Percentiles rank a stretch among this genome's conserved stretches.
Evolutionary conservation across 2,888 invertebrate species (phyloP).

Genomic region (Chironomus riparius): DNA sequence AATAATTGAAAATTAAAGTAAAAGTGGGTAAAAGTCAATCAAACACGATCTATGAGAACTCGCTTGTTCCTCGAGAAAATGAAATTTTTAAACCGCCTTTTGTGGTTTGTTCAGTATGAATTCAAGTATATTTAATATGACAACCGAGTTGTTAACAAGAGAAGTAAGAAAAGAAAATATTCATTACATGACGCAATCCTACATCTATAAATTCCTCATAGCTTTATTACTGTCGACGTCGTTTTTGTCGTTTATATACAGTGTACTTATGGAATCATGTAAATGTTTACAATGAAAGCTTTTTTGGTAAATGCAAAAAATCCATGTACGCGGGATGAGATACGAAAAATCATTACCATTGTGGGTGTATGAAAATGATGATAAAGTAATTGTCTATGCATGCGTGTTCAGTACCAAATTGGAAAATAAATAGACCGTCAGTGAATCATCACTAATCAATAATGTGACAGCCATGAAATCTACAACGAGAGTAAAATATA

Average conservation of each 20-base stretch:
- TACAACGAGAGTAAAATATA: not conserved
- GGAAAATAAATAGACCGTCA: conserved; percentile 21
- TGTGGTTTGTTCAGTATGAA: not conserved
- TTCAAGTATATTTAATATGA: not conserved
- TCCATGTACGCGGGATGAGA: not conserved
- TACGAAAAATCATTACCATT: not conserved
- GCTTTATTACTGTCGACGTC: not conserved
- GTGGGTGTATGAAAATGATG: not conserved
- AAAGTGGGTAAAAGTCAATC: not conserved
- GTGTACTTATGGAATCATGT: not conserved
- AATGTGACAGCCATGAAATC: not conserved
- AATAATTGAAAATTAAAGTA: not conserved
- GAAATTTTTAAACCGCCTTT: not conserved
- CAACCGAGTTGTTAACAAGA: not conserved
- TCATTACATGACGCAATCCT: conserved; percentile 20
- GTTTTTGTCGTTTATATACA: not conserved
- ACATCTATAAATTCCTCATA: too few species aligned
- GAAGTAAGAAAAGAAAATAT: not conserved
- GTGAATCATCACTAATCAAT: conserved; percentile 22
- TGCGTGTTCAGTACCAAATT: conserved; percentile 7
- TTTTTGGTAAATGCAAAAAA: not conserved
- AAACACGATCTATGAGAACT: not conserved
- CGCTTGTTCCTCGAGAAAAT: too few species aligned
- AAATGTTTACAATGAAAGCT: conserved; percentile 5
- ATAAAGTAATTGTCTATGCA: not conserved